Percentiles rank a stretch among this genome's conserved stretches.
Conservation (phyloP, 2,113 vertebrate species). For the Grammomys dolichurus region DNA sequence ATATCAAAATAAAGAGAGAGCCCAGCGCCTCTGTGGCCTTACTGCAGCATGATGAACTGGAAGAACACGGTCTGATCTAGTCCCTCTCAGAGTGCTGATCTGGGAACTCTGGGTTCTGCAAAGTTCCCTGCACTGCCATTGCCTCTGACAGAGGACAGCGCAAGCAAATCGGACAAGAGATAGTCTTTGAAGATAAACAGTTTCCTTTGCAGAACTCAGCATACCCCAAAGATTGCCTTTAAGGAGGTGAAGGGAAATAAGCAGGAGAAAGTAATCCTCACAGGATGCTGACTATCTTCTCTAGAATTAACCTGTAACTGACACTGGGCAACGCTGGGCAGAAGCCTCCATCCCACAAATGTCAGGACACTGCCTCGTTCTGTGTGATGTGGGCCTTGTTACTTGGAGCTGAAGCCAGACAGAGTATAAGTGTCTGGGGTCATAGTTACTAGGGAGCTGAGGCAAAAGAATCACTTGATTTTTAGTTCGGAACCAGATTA, state of each 20-base stretch:
- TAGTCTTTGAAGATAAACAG: background rate
- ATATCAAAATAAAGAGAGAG: slow-evolving; percentile 16
- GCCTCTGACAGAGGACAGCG: background rate
- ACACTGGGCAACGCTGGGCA: background rate
- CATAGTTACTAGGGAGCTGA: background rate
- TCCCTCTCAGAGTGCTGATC: background rate
- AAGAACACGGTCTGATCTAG: background rate
- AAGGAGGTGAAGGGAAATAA: background rate
- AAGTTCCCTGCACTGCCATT: too few relatives aligned
- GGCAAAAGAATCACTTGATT: background rate
- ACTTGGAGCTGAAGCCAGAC: background rate
- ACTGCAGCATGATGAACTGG: background rate
- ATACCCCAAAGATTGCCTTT: slow-evolving; percentile 35
- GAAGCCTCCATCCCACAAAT: background rate
- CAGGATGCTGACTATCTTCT: background rate
- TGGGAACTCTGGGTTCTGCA: background rate
- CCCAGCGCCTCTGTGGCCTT: background rate
- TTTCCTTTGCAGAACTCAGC: slow-evolving; percentile 25
- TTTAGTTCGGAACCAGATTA: background rate
- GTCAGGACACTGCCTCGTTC: background rate
- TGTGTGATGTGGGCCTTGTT: background rate
- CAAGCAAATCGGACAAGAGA: background rate
- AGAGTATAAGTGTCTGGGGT: background rate
- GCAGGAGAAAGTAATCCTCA: background rate
- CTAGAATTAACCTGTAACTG: background rate